Percentiles rank a stretch among this genome's conserved stretches.
phyloP scores from a whole-genome alignment of 1,140 invertebrate species.

The Bombus difficillimus region DNA sequence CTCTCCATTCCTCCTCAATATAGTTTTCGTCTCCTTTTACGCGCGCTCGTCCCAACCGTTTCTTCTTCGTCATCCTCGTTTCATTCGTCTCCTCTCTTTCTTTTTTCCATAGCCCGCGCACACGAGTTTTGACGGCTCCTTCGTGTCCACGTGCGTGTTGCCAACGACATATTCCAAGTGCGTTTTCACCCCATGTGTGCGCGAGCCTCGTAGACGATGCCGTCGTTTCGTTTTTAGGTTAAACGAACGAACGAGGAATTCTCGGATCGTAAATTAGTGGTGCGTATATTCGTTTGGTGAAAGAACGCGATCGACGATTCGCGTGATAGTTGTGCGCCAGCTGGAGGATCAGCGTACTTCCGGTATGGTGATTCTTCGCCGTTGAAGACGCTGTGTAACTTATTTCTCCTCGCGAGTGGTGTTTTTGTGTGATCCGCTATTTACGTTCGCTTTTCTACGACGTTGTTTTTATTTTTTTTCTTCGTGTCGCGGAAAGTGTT shows the following conservation, averaged over 20 bases:
- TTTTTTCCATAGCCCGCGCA: background rate
- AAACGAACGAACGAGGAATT: background rate
- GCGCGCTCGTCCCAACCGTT: background rate
- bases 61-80: background rate
- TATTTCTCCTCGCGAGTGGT: constrained; percentile 10
- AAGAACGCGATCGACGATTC: background rate
- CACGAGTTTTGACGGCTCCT: background rate
- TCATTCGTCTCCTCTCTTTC: background rate
- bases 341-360: constrained; percentile 21
- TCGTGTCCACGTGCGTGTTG: background rate
- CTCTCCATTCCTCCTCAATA: background rate
- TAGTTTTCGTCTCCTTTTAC: background rate
- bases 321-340: constrained; percentile 7
- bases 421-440: background rate
- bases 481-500: background rate
- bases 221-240: background rate
- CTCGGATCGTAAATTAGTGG: background rate
- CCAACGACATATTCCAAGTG: background rate
- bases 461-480: background rate
- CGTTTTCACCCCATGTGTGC: background rate
- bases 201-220: background rate
- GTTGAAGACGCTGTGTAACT: background rate
- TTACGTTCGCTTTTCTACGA: background rate
- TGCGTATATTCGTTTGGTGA: background rate
- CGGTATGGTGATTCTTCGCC: constrained; percentile 21